phyloP scores from a whole-genome alignment of 2,113 vertebrate genomes.

The Calidris pugnax region DNA sequence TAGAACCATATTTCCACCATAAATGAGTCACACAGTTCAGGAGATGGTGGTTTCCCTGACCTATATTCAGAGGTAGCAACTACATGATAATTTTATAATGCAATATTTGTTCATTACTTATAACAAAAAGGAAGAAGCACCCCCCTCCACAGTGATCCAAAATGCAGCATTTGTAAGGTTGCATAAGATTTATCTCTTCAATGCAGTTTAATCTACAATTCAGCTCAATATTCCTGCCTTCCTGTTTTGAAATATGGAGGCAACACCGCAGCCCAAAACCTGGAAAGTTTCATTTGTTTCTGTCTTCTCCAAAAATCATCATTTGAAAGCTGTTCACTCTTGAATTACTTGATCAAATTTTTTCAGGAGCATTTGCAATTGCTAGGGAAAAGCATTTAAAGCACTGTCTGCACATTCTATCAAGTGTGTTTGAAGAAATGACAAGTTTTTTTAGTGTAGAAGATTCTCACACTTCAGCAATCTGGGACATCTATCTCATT shows the following conservation, averaged over 20 bases:
- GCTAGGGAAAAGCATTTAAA: constrained; percentile 4
- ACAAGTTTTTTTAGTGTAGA: background rate
- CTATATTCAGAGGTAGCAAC: background rate
- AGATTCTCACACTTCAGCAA: background rate
- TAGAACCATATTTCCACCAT: background rate
- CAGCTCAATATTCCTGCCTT: background rate
- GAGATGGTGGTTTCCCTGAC: background rate
- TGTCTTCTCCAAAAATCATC: background rate
- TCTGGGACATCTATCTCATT: constrained; percentile 15
- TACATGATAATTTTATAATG: background rate
- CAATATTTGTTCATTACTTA: background rate
- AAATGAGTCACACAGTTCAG: background rate
- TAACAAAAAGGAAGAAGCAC: background rate
- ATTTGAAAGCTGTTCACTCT: background rate
- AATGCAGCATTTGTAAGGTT: background rate
- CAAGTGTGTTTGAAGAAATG: background rate
- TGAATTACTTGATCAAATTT: constrained; percentile 9
- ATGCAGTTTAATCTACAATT: background rate
- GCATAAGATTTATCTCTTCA: background rate
- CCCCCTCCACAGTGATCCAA: background rate
- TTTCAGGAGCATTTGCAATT: background rate
- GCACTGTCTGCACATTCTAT: background rate
- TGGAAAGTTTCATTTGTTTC: background rate
- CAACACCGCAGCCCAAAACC: background rate
- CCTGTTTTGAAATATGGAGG: background rate